phyloP scores from a whole-genome alignment of 2,113 vertebrate genomes.

The rabbit (Oryctolagus cuniculus) region DNA sequence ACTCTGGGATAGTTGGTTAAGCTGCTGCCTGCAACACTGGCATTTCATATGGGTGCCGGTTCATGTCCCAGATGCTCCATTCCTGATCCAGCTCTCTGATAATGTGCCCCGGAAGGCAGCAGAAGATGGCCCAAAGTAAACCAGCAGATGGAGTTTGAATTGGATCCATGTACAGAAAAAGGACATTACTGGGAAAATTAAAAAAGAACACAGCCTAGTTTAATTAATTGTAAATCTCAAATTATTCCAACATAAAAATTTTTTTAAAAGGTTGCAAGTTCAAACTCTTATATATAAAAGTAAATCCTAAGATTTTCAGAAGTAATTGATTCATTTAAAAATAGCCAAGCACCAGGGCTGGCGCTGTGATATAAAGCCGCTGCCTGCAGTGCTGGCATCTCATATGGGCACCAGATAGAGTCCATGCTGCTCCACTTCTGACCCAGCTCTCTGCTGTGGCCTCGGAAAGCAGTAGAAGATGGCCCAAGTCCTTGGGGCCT shows the following conservation, averaged over 20 bases:
- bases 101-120: too few species aligned
- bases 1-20: not conserved
- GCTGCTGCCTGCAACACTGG: too few species aligned
- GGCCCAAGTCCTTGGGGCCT: too few species aligned
- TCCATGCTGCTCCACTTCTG: too few species aligned
- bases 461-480: too few species aligned
- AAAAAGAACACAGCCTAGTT: not conserved
- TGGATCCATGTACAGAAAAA: not conserved
- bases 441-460: too few species aligned
- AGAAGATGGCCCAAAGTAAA: not conserved
- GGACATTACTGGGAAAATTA: not conserved
- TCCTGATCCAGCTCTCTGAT: too few species aligned
- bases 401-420: too few species aligned
- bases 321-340: slow-evolving; percentile 30
- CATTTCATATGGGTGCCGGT: too few species aligned
- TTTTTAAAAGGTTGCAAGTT: slow-evolving; percentile 7
- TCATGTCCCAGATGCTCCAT: too few species aligned
- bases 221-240: slow-evolving; percentile 9
- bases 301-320: not conserved
- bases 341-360: slow-evolving; percentile 1
- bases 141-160: not conserved
- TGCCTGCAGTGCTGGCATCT: too few species aligned
- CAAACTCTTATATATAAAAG: slow-evolving; percentile 28
- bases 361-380: too few species aligned
- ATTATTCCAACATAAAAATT: slow-evolving; percentile 4